Evolutionary conservation across 2,113 vertebrate genomes (phyloP).

Genomic region (Agapornis roseicollis): DNA sequence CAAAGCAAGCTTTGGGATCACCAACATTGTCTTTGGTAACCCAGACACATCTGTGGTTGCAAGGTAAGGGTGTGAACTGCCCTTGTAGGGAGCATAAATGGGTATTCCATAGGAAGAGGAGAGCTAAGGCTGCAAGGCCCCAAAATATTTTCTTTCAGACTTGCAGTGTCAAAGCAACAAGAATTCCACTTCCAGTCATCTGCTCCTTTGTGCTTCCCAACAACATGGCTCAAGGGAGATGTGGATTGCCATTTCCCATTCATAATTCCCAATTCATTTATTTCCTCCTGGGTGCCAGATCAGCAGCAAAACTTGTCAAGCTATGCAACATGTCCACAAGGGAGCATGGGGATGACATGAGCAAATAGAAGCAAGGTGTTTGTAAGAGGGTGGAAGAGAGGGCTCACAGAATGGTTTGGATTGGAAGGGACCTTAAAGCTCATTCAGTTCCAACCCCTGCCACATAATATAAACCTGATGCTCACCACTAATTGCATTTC

Average conservation of each 20-base stretch:
- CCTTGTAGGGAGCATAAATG: neutral
- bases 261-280: neutral
- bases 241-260: neutral
- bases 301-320: neutral
- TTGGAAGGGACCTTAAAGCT: neutral
- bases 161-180: neutral
- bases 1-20: neutral
- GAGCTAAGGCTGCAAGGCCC: neutral
- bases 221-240: neutral
- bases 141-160: neutral
- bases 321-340: neutral
- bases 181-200: neutral
- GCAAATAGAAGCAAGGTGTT: neutral
- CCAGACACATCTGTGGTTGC: neutral
- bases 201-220: neutral
- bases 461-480: neutral
- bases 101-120: neutral
- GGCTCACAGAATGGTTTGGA: neutral
- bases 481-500: neutral
- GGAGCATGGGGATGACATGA: neutral
- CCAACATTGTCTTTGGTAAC: neutral
- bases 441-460: neutral
- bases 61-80: neutral
- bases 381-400: neutral
- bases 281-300: neutral